phyloP scores from a whole-genome alignment of 1,140 invertebrate genomes.

The Aplysia californica region DNA sequence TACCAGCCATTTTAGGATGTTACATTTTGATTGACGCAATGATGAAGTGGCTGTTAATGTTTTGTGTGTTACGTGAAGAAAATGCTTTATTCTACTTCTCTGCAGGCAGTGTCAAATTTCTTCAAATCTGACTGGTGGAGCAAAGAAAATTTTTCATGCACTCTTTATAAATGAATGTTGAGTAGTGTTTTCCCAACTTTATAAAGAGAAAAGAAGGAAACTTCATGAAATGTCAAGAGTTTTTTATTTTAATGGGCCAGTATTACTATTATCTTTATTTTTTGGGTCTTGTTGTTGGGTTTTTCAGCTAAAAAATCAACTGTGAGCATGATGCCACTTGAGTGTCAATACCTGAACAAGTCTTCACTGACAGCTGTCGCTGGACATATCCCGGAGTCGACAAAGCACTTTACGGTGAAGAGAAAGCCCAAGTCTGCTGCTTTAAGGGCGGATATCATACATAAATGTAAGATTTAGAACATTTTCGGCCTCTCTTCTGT shows the following conservation, averaged over 20 bases:
- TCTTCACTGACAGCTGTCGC: slow-evolving; percentile 88
- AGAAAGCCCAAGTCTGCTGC: slow-evolving; percentile 95
- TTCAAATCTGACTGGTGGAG: too few relatives aligned
- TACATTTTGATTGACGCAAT: too few relatives aligned
- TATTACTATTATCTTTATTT: neutral
- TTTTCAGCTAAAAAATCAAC: slow-evolving; percentile 13
- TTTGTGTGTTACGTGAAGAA: too few relatives aligned
- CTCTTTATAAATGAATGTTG: too few relatives aligned
- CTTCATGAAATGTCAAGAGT: neutral
- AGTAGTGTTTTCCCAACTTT: neutral
- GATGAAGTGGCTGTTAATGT: too few relatives aligned
- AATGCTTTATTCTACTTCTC: too few relatives aligned
- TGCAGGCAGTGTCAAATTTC: too few relatives aligned
- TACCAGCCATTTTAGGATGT: too few relatives aligned
- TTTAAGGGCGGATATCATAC: slow-evolving; percentile 87
- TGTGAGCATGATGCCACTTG: slow-evolving; percentile 88
- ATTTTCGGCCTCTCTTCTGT: neutral
- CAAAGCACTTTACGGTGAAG: slow-evolving; percentile 94
- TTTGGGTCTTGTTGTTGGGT: slow-evolving; percentile 32
- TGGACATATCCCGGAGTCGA: slow-evolving; percentile 72
- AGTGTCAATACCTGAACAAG: slow-evolving; percentile 97
- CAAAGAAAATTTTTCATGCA: neutral
- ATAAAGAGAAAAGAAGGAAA: slow-evolving; percentile 73
- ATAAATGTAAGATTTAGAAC: slow-evolving; percentile 77
- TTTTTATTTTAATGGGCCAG: neutral